phyloP scores from a whole-genome alignment of 2,797 vertebrate genomes.

The Betta splendens region DNA sequence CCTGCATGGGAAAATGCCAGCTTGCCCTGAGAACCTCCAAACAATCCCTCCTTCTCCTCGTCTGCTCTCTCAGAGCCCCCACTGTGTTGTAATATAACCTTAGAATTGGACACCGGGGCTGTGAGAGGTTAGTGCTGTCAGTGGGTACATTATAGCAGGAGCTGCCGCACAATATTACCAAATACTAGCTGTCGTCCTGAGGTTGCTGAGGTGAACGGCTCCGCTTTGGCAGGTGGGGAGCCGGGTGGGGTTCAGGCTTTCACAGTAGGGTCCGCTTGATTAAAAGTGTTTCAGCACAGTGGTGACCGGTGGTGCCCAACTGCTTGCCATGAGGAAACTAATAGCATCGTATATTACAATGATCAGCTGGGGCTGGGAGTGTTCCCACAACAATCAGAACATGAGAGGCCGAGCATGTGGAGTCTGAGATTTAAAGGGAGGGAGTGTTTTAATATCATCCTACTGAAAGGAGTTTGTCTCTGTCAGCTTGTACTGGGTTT shows the following conservation, averaged over 20 bases:
- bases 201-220: slow-evolving; percentile 85
- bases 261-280: slow-evolving; percentile 78
- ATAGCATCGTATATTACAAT: slow-evolving; percentile 75
- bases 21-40: slow-evolving; percentile 75
- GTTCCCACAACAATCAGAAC: slow-evolving; percentile 73
- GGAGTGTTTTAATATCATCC: slow-evolving; percentile 68
- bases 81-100: slow-evolving; percentile 83
- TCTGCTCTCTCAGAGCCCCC: slow-evolving; percentile 69
- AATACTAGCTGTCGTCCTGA: slow-evolving; percentile 78
- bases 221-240: slow-evolving; percentile 68
- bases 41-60: slow-evolving; percentile 68
- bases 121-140: slow-evolving; percentile 72
- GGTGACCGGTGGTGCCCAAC: slow-evolving; percentile 66
- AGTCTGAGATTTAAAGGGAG: slow-evolving; percentile 66
- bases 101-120: slow-evolving; percentile 65
- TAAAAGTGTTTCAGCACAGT: slow-evolving; percentile 79
- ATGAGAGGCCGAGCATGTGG: slow-evolving; percentile 63
- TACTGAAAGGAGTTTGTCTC: slow-evolving; percentile 41
- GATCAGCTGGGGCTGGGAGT: slow-evolving; percentile 56
- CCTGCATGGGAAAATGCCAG: slow-evolving; percentile 81
- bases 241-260: slow-evolving; percentile 54
- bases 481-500: slow-evolving; percentile 25
- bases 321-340: slow-evolving; percentile 64
- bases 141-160: slow-evolving; percentile 73
- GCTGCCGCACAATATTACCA: slow-evolving; percentile 78